A percentile compares a stretch with the other conserved stretches of the same genome.
phyloP scores from a whole-genome alignment of 2,797 vertebrate species.

The Anabacerthia variegaticeps region DNA sequence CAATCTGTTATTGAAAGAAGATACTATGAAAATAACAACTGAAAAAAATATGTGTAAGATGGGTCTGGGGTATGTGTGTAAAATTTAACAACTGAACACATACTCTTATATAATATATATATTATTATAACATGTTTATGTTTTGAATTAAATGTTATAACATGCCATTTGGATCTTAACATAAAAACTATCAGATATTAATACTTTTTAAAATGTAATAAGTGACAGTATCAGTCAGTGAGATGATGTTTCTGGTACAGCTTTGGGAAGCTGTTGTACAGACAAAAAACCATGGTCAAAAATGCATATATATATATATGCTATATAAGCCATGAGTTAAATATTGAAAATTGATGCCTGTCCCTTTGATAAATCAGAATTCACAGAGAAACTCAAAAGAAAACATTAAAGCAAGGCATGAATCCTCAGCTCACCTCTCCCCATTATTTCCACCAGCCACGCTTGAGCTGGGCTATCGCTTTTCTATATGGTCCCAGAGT shows the following conservation, averaged over 20 bases:
- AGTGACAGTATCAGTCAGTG: not conserved
- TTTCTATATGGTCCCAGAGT: not conserved
- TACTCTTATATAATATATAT: not conserved
- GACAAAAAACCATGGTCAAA: not conserved
- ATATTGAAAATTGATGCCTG: not conserved
- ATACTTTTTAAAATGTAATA: not conserved
- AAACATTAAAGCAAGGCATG: not conserved
- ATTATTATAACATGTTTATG: not conserved
- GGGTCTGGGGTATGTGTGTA: not conserved
- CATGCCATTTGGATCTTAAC: not conserved
- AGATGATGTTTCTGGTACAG: not conserved
- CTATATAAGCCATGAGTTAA: not conserved
- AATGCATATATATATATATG: not conserved
- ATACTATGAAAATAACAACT: conserved; percentile 1
- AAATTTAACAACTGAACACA: not conserved
- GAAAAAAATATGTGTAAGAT: not conserved
- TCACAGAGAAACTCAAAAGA: not conserved
- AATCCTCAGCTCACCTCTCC: conserved; percentile 4
- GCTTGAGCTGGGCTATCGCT: not conserved
- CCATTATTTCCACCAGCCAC: not conserved
- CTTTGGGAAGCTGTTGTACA: not conserved
- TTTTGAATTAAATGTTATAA: not conserved
- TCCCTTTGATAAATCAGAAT: not conserved
- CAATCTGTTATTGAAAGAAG: conserved; percentile 11
- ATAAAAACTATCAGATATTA: not conserved